Conservation (phyloP, 2,797 vertebrate genomes). For the Scomberomorus guttatus region DNA sequence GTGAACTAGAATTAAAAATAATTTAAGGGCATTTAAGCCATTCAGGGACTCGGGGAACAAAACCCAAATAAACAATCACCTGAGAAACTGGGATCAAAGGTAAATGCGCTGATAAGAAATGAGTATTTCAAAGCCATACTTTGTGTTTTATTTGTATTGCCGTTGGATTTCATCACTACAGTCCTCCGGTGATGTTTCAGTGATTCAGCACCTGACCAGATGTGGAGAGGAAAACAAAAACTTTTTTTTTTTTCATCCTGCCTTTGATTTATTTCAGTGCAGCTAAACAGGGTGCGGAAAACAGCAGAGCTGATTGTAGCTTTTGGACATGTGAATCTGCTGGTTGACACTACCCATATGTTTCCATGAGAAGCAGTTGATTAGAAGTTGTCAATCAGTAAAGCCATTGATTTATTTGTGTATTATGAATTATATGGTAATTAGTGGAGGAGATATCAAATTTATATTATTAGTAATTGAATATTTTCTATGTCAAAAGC, state of each 20-base stretch:
- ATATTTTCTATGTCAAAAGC: neutral
- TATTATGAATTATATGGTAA: no score
- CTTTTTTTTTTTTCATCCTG: conserved; percentile 23
- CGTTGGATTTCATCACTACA: conserved; percentile 66
- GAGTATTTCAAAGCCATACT: conserved; percentile 51
- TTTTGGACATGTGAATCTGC: neutral
- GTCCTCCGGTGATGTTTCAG: conserved; percentile 59
- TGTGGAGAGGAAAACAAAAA: conserved; percentile 52
- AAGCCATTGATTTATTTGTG: neutral
- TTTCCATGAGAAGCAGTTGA: neutral
- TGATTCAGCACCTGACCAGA: conserved; percentile 62
- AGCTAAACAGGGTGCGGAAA: neutral
- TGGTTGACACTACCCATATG: neutral
- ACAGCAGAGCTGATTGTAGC: neutral
- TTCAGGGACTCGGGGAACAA: conserved; percentile 25
- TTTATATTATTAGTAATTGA: no score
- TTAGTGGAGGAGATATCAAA: no score
- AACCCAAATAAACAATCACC: conserved; percentile 17
- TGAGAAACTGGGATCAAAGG: conserved; percentile 29
- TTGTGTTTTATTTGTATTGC: conserved; percentile 69
- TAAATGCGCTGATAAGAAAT: conserved; percentile 30
- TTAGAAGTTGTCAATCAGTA: neutral
- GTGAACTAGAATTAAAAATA: conserved; percentile 56
- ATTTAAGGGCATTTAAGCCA: conserved; percentile 48
- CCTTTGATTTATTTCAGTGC: conserved; percentile 45